Percentiles rank a stretch among this genome's conserved stretches.
These are phyloP conservation scores for Sinocyclocheilus grahami DNA, from an alignment of 2,113 vertebrate genomes.

Conservation along the genomic window DNA sequence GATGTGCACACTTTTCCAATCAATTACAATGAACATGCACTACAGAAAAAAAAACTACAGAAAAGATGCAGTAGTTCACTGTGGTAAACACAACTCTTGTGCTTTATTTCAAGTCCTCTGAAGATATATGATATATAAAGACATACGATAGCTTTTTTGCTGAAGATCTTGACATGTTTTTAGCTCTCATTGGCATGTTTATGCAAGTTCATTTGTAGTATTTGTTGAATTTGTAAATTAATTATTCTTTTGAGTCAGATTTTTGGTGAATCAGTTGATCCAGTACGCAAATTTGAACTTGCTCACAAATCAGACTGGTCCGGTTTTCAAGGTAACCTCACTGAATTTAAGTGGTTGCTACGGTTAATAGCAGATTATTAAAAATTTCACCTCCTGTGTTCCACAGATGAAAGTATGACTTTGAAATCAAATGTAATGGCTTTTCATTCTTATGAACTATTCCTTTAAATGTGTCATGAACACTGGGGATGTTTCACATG, in stretches of 20 bases:
- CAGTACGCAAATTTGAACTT: not conserved
- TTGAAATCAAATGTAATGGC: not conserved
- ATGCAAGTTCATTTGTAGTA: not conserved
- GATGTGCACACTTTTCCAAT: not conserved
- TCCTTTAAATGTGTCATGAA: slow-evolving; percentile 10
- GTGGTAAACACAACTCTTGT: not conserved
- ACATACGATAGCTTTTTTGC: not conserved
- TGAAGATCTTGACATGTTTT: not conserved
- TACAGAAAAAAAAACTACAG: not conserved
- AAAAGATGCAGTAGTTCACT: not conserved
- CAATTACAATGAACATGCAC: not conserved
- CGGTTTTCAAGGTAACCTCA: not conserved
- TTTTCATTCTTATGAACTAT: not conserved
- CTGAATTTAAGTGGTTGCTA: not conserved
- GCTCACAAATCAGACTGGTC: not conserved
- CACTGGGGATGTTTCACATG: slow-evolving; percentile 14
- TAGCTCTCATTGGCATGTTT: not conserved
- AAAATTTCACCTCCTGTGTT: not conserved
- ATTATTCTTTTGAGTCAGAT: not conserved
- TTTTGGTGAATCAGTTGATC: not conserved
- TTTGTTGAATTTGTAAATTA: not conserved
- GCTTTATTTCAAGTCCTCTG: not conserved
- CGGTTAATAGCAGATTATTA: not conserved
- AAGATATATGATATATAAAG: not conserved
- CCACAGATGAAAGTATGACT: not conserved